Evolutionary conservation across 2,797 vertebrate genomes (phyloP).

Genomic region (Enteromius fasciolatus): DNA sequence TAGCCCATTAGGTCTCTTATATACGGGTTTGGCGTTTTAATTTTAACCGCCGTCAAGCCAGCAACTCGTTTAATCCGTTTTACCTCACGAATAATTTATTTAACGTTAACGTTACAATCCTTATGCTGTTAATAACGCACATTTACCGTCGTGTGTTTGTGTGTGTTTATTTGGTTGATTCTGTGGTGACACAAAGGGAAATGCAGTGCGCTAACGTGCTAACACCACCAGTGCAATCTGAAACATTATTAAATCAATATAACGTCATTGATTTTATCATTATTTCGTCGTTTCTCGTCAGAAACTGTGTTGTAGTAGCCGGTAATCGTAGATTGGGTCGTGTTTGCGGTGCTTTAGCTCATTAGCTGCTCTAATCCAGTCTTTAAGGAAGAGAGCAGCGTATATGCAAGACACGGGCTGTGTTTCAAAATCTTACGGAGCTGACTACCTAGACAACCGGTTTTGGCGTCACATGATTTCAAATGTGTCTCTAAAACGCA

Average conservation of each 20-base stretch:
- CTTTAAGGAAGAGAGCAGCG: constrained; percentile 37
- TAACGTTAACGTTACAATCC: not conserved
- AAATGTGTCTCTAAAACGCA: not conserved
- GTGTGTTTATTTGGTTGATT: not conserved
- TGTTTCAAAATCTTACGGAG: constrained; percentile 5
- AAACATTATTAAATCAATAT: not conserved
- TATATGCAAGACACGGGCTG: constrained; percentile 11
- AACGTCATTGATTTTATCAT: not conserved
- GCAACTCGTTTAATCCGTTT: not conserved
- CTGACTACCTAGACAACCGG: not conserved
- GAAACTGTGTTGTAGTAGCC: not conserved
- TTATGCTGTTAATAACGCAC: not conserved
- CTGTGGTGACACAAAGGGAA: constrained; percentile 25
- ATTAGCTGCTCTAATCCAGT: constrained; percentile 37
- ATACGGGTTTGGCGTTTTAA: constrained; percentile 18
- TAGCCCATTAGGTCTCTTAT: constrained; percentile 23
- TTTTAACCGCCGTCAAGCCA: not conserved
- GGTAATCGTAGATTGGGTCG: not conserved
- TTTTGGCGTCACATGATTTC: not conserved
- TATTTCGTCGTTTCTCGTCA: not conserved
- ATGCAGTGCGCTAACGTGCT: constrained; percentile 35
- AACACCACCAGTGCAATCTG: not conserved
- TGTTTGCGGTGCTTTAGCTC: constrained; percentile 20
- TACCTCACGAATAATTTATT: not conserved
- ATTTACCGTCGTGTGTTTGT: constrained; percentile 20